Evolutionary conservation across 2,797 vertebrate genomes (phyloP).

Genomic region (Sciaenops ocellatus): DNA sequence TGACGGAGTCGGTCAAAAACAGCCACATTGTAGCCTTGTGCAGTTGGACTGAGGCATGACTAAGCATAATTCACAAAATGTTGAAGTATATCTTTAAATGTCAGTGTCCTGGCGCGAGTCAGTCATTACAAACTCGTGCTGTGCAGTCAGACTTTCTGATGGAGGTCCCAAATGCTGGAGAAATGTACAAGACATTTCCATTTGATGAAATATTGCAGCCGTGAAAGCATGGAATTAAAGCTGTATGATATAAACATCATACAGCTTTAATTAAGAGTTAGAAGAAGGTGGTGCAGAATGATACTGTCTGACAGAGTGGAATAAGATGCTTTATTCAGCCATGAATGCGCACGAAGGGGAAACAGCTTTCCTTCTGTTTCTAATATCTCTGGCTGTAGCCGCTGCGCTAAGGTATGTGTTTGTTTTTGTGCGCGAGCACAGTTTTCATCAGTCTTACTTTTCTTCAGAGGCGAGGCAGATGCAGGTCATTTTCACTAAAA

Average conservation of each 20-base stretch:
- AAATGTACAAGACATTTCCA: not conserved
- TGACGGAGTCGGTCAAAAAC: no score
- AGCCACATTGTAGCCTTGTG: no score
- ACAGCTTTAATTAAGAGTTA: not conserved
- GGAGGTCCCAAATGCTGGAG: not conserved
- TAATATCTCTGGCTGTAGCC: not conserved
- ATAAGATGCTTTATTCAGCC: not conserved
- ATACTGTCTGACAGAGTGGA: not conserved
- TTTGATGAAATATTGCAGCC: not conserved
- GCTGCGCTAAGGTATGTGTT: not conserved
- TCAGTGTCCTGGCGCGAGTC: not conserved
- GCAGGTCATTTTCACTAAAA: conserved; percentile 41
- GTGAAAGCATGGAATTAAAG: no score
- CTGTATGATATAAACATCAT: not conserved
- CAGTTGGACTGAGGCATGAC: no score
- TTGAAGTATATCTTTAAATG: not conserved
- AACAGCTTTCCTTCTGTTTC: not conserved
- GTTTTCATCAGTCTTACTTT: conserved; percentile 38
- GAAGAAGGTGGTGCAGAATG: not conserved
- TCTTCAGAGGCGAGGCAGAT: conserved; percentile 14
- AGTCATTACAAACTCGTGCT: no score
- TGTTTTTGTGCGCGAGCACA: not conserved
- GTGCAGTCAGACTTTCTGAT: not conserved
- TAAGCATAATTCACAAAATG: not conserved
- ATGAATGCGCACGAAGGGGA: not conserved